Percentiles rank a stretch among this genome's conserved stretches.
phyloP scores from a whole-genome alignment of 1,140 invertebrate species.

The Drosophila tropicalis region DNA sequence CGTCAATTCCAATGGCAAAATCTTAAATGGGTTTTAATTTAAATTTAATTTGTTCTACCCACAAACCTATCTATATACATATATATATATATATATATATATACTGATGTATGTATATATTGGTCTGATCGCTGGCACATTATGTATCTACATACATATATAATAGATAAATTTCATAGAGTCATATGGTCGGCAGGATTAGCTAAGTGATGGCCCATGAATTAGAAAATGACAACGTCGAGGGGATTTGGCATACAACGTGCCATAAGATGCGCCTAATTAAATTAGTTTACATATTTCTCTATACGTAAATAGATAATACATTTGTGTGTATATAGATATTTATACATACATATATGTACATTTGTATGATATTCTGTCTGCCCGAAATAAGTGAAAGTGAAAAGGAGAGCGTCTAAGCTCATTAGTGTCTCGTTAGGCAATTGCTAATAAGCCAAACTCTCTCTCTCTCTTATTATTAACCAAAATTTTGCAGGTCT shows the following conservation, averaged over 20 bases:
- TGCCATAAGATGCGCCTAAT: slow-evolving; percentile 58
- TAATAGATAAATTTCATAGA: neutral
- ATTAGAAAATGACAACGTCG: neutral
- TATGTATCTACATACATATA: neutral
- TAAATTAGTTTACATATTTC: slow-evolving; percentile 44
- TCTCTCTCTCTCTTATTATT: too few species aligned
- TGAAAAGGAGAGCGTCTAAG: neutral
- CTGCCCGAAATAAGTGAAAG: neutral
- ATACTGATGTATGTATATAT: neutral
- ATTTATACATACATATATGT: neutral
- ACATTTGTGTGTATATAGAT: slow-evolving; percentile 1
- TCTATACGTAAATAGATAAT: neutral
- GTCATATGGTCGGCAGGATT: slow-evolving; percentile 35
- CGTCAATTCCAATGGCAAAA: too few species aligned
- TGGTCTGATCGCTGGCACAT: neutral
- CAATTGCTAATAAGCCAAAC: neutral
- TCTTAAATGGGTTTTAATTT: too few species aligned
- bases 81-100: neutral
- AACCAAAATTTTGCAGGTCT: too few species aligned
- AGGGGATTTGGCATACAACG: slow-evolving; percentile 51
- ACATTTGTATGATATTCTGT: slow-evolving; percentile 34
- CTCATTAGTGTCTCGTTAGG: neutral
- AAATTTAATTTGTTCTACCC: too few species aligned
- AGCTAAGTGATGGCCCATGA: slow-evolving; percentile 44
- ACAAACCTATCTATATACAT: too few species aligned